phyloP scores from a whole-genome alignment of 2,797 vertebrate species.

The Myripristis murdjan region DNA sequence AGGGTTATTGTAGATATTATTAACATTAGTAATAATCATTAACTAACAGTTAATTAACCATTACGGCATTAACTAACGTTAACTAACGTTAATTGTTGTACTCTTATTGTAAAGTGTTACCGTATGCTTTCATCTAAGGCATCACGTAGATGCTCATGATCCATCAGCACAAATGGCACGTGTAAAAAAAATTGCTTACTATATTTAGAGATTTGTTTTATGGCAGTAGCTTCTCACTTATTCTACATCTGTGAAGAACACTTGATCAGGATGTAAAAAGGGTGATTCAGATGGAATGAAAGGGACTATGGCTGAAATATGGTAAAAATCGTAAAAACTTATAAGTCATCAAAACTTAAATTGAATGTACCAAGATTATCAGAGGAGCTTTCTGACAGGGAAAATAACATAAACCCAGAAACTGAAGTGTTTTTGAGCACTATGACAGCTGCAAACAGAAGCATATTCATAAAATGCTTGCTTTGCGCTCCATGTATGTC shows the following conservation, averaged over 20 bases:
- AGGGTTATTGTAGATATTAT: no score
- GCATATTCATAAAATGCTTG: constrained; percentile 81
- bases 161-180: not conserved
- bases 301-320: constrained; percentile 11
- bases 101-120: no score
- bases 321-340: constrained; percentile 40
- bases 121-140: no score
- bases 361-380: constrained; percentile 23
- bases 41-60: no score
- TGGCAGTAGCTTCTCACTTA: not conserved
- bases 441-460: constrained; percentile 74
- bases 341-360: constrained; percentile 25
- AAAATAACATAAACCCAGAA: constrained; percentile 61
- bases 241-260: constrained; percentile 3
- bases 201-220: not conserved
- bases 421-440: constrained; percentile 66
- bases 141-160: not conserved
- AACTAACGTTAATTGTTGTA: no score
- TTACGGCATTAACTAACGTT: no score
- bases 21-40: no score
- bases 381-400: constrained; percentile 38
- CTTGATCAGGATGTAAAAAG: constrained; percentile 17
- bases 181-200: not conserved
- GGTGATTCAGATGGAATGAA: constrained; percentile 22
- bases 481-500: constrained; percentile 54